Evolutionary conservation across 1,140 invertebrate genomes (phyloP).

Genomic region (Uloborus diversus): DNA sequence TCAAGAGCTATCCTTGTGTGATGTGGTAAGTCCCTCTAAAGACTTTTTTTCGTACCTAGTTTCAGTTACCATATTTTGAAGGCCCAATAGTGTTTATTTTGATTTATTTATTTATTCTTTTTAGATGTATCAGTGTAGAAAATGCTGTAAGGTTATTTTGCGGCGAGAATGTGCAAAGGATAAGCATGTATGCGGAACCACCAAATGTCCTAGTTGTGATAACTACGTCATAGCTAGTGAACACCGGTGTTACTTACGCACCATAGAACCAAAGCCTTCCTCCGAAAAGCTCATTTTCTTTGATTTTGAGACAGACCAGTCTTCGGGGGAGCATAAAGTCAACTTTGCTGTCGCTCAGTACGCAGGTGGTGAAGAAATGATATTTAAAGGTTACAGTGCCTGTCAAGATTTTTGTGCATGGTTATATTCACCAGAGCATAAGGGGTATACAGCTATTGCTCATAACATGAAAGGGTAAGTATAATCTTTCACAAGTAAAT

Average conservation of each 20-base stretch:
- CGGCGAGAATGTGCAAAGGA: background rate
- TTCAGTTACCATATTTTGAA: background rate
- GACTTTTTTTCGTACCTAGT: background rate
- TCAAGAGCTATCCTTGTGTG: background rate
- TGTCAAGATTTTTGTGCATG: background rate
- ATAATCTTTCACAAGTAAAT: background rate
- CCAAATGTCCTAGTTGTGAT: background rate
- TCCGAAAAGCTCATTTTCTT: background rate
- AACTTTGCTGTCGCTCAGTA: background rate
- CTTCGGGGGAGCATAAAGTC: background rate
- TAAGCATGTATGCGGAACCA: background rate
- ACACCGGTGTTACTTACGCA: background rate
- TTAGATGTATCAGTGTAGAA: background rate
- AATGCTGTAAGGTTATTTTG: background rate
- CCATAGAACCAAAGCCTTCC: background rate
- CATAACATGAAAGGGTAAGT: slow-evolving; percentile 3
- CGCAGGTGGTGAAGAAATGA: background rate
- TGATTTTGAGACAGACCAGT: background rate
- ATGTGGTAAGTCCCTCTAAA: background rate
- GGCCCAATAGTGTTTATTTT: background rate
- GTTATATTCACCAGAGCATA: background rate
- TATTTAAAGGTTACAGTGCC: background rate
- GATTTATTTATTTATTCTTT: background rate
- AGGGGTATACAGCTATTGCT: slow-evolving; percentile 69
- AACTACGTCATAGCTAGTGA: background rate